phyloP scores from a whole-genome alignment of 2,797 vertebrate genomes.

The Coendou prehensilis region DNA sequence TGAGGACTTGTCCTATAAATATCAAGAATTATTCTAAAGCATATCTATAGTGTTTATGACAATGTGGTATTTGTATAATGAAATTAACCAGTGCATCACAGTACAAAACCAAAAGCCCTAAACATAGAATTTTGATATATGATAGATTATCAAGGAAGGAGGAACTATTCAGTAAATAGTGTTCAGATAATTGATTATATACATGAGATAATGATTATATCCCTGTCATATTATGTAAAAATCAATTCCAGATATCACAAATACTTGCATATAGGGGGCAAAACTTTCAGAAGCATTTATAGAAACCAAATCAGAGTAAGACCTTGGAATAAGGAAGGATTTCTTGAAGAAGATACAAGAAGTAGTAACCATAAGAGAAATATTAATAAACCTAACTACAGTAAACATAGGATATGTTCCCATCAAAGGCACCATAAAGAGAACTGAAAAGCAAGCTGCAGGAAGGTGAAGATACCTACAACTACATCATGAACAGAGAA shows the following conservation, averaged over 20 bases:
- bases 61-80: too few relatives aligned
- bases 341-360: not conserved
- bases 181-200: not conserved
- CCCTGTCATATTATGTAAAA: not conserved
- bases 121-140: too few relatives aligned
- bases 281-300: slow-evolving; percentile 40
- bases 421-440: not conserved
- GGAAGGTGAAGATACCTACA: slow-evolving; percentile 19
- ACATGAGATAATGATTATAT: slow-evolving; percentile 10
- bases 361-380: not conserved
- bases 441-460: not conserved
- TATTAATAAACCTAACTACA: not conserved
- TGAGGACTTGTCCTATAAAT: too few relatives aligned
- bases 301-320: not conserved
- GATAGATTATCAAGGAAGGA: too few relatives aligned
- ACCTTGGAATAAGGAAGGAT: not conserved
- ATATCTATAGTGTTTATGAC: too few relatives aligned
- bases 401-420: slow-evolving; percentile 2
- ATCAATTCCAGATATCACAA: not conserved
- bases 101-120: too few relatives aligned
- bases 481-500: not conserved
- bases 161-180: too few relatives aligned
- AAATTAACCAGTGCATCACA: too few relatives aligned
- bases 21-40: too few relatives aligned
- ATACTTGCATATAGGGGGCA: not conserved